A percentile compares a stretch with the other conserved stretches of the same genome.
phyloP scores from a whole-genome alignment of 2,888 invertebrate genomes.

The Adelphocoris suturalis region DNA sequence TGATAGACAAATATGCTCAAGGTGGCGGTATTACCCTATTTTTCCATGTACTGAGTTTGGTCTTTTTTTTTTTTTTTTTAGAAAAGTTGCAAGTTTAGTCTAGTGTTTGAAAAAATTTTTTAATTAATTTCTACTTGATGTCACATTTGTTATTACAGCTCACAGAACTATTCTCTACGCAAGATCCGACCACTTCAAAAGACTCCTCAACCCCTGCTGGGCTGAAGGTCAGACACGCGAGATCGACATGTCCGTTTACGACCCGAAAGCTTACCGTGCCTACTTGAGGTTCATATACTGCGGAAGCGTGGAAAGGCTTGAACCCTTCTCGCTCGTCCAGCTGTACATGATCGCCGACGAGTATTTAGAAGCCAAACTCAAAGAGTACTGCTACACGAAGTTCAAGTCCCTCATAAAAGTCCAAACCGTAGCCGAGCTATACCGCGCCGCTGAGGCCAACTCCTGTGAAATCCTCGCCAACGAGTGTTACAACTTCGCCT shows the following conservation, averaged over 20 bases:
- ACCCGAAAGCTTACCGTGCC: slow-evolving; percentile 70
- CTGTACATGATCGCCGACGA: slow-evolving; percentile 56
- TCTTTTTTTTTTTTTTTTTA: no score
- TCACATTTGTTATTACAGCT: neutral
- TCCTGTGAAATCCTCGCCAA: neutral
- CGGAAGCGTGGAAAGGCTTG: neutral
- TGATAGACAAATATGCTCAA: no score
- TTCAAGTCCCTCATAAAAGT: slow-evolving; percentile 46
- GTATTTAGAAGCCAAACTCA: slow-evolving; percentile 34
- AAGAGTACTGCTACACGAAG: slow-evolving; percentile 32
- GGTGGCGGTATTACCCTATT: no score
- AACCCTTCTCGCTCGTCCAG: neutral
- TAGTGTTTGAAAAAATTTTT: no score
- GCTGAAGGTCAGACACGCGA: slow-evolving; percentile 31
- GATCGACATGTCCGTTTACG: slow-evolving; percentile 69
- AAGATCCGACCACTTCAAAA: slow-evolving; percentile 44
- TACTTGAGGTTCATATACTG: slow-evolving; percentile 68
- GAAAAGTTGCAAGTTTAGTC: no score
- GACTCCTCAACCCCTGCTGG: slow-evolving; percentile 14
- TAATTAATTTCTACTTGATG: no score
- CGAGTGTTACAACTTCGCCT: slow-evolving; percentile 36
- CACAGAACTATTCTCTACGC: slow-evolving; percentile 10
- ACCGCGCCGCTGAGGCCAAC: slow-evolving; percentile 6
- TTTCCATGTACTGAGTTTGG: no score
- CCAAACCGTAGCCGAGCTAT: slow-evolving; percentile 9